Base-by-base conservation (phyloP, 35 echinoderm and acorn worm species). In the Lytechinus pictus region DNA sequence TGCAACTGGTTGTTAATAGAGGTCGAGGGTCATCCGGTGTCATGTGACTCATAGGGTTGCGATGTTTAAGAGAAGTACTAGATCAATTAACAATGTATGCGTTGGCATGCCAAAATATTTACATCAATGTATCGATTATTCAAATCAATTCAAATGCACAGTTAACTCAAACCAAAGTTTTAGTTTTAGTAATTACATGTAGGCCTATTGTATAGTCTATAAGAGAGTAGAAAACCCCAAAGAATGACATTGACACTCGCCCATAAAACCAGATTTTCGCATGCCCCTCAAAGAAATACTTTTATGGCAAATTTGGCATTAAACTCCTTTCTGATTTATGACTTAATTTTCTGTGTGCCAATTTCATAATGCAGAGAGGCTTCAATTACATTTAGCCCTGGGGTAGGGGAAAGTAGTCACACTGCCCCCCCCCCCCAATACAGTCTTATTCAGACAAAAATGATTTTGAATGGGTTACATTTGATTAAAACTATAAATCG, bases 261-360 rank as follows among this genome's bases (percentile, higher is more conserved):
- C 19, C 66, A 24, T 79, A 79, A 79, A 4, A 1, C 16, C 14
- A 79, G 66, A 79, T n/a, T n/a, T 79, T 24, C 66, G 19, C 66
- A 79, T 79, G 21, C 19, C 19, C 66, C 66, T 24, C 8, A 8
- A 79, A 79, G 66, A 79, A 79, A 79, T 79, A 79, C n/a, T n/a
- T 79, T 79, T 27, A 79, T 79, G 66, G 66, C 66, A 24, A 79
- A 79, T 79, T 79, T 24, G 66, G 66, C 66, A 79, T 79, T 79
- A 79, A 79, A 79, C n/a, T 79, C 66, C 66, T n/a, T 24, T 79
- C 66, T 79, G 66, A 79, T 79, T 79, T 79, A 79, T 79, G 66
- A 79, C 66, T 79, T 79, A 79, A 79, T 79, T 79, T 79, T 79
- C 66, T 79, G 19, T n/a, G 12, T 79, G 66, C 66, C 66, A 79